Evolutionary conservation across 1,140 invertebrate species (phyloP).

Genomic region (Aporrectodea caliginosa): DNA sequence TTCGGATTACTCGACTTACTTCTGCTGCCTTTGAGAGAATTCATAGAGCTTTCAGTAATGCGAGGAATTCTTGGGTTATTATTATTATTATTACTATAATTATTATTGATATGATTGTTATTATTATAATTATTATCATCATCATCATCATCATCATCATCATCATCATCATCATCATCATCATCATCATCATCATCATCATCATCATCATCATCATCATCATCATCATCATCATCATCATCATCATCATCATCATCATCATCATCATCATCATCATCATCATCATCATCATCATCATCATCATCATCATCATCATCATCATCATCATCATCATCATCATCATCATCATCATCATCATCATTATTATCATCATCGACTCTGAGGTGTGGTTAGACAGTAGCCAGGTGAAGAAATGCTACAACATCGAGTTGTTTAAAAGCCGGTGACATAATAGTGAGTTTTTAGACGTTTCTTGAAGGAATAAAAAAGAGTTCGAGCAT

Average conservation of each 20-base stretch:
- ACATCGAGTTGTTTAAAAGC: too few species aligned
- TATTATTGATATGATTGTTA: too few species aligned
- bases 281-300: background rate
- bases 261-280: slow-evolving; percentile 1
- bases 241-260: background rate
- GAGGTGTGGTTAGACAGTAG: too few species aligned
- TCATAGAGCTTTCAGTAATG: too few species aligned
- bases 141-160: background rate
- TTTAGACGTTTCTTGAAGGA: too few species aligned
- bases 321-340: slow-evolving; percentile 7
- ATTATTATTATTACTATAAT: too few species aligned
- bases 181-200: slow-evolving; percentile 7
- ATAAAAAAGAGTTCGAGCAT: too few species aligned
- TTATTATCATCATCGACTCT: background rate
- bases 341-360: slow-evolving; percentile 7
- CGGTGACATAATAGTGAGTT: too few species aligned
- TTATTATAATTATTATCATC: background rate
- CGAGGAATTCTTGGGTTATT: too few species aligned
- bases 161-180: slow-evolving; percentile 1
- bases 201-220: slow-evolving; percentile 5
- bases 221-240: background rate
- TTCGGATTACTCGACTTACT: too few species aligned
- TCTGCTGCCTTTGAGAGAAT: too few species aligned
- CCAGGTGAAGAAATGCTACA: too few species aligned
- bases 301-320: slow-evolving; percentile 1